phyloP scores from a whole-genome alignment of 2,797 vertebrate genomes.

The Artibeus lituratus region DNA sequence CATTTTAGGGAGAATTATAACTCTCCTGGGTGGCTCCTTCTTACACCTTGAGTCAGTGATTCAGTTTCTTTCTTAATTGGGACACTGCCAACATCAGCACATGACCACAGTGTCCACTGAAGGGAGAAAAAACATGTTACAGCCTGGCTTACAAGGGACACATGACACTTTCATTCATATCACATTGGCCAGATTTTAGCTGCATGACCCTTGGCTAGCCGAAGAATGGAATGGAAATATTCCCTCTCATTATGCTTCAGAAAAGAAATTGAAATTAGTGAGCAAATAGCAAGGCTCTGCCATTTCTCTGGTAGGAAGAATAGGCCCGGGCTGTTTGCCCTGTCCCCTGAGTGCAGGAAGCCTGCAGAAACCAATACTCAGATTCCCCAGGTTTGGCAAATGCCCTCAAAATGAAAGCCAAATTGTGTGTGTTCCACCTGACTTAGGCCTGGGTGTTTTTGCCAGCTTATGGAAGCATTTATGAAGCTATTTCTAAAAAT shows the following conservation, averaged over 20 bases:
- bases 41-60: not conserved
- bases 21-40: not conserved
- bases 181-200: not conserved
- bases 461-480: not conserved
- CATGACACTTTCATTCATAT: not conserved
- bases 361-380: not conserved
- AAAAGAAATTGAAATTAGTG: not conserved
- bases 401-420: not conserved
- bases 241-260: not conserved
- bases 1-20: not conserved
- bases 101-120: not conserved
- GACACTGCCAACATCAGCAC: not conserved
- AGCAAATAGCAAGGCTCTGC: not conserved
- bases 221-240: not conserved
- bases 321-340: not conserved
- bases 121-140: not conserved
- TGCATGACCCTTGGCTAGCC: not conserved
- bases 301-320: not conserved
- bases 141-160: not conserved
- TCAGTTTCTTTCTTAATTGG: not conserved
- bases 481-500: not conserved
- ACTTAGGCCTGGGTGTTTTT: not conserved
- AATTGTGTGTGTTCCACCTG: not conserved
- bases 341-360: not conserved
- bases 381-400: not conserved